Conservation (phyloP, 2,797 vertebrate genomes). For the Xenops minutus region DNA sequence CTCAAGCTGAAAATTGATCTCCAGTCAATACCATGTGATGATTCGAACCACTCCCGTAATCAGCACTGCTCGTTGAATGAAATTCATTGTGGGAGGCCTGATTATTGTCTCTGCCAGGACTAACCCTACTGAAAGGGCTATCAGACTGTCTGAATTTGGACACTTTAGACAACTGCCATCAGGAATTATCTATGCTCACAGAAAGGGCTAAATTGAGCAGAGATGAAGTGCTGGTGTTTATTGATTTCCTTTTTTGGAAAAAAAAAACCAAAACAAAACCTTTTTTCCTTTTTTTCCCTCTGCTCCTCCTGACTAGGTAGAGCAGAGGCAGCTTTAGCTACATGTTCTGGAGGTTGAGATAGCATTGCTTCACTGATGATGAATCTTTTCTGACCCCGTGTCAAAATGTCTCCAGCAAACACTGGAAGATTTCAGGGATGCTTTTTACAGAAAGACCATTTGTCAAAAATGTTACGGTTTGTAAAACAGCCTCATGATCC, state of each 20-base stretch:
- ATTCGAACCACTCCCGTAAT: slow-evolving; percentile 28
- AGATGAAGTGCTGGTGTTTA: slow-evolving; percentile 54
- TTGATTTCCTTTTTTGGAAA: slow-evolving; percentile 16
- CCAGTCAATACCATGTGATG: slow-evolving; percentile 38
- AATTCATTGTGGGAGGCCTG: slow-evolving; percentile 38
- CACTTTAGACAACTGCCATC: slow-evolving; percentile 43
- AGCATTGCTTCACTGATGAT: neutral
- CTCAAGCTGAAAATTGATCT: slow-evolving; percentile 71
- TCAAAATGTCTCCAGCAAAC: neutral
- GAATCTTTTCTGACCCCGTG: neutral
- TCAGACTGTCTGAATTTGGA: slow-evolving; percentile 61
- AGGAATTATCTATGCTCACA: slow-evolving; percentile 62
- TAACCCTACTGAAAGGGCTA: slow-evolving; percentile 64
- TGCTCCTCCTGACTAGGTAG: neutral
- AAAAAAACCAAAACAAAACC: neutral
- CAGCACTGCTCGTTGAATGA: slow-evolving; percentile 29
- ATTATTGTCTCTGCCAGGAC: slow-evolving; percentile 47
- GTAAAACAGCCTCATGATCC: neutral
- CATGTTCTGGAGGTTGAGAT: neutral
- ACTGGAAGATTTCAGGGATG: neutral
- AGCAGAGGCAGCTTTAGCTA: neutral
- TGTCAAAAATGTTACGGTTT: neutral
- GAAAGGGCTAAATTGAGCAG: slow-evolving; percentile 62
- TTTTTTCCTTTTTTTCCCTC: neutral
- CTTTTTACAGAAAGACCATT: neutral